Percentiles rank a stretch among this genome's conserved stretches.
Evolutionary conservation across 2,113 vertebrate genomes (phyloP).

Genomic region (Nibea coibor): DNA sequence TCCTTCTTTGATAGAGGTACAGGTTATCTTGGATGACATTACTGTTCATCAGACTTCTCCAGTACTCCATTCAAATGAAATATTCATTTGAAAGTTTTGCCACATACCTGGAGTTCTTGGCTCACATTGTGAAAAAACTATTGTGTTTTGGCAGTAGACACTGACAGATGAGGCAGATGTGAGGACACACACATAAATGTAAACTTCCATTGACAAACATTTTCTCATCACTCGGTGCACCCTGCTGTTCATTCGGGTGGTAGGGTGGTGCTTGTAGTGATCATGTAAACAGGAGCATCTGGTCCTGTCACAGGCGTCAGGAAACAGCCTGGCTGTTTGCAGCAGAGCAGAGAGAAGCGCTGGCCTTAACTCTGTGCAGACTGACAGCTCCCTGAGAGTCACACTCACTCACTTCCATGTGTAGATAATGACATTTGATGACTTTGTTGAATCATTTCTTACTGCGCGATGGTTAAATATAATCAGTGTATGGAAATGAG

Average conservation of each 20-base stretch:
- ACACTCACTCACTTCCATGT: neutral
- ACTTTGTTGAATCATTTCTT: neutral
- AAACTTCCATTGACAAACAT: neutral
- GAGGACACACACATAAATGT: neutral
- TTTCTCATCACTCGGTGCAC: neutral
- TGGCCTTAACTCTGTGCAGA: slow-evolving; percentile 3
- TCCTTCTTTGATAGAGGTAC: too few species aligned
- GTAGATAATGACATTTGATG: neutral
- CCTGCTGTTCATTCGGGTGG: neutral
- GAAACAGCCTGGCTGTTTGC: slow-evolving; percentile 18
- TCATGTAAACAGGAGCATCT: slow-evolving; percentile 31
- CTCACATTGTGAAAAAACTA: neutral
- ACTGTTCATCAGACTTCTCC: neutral
- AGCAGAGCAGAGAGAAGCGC: slow-evolving; percentile 12
- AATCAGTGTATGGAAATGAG: neutral
- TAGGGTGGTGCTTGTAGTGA: neutral
- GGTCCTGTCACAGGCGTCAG: slow-evolving; percentile 21
- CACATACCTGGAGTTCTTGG: neutral
- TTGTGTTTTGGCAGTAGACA: neutral
- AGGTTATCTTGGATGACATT: neutral
- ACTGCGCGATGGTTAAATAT: neutral
- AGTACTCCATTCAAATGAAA: neutral
- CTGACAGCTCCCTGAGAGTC: slow-evolving; percentile 4
- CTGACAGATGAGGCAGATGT: neutral
- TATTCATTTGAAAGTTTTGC: neutral